Evolutionary conservation across 1,140 invertebrate genomes (phyloP).

Genomic region (Cecropterus lyciades): DNA sequence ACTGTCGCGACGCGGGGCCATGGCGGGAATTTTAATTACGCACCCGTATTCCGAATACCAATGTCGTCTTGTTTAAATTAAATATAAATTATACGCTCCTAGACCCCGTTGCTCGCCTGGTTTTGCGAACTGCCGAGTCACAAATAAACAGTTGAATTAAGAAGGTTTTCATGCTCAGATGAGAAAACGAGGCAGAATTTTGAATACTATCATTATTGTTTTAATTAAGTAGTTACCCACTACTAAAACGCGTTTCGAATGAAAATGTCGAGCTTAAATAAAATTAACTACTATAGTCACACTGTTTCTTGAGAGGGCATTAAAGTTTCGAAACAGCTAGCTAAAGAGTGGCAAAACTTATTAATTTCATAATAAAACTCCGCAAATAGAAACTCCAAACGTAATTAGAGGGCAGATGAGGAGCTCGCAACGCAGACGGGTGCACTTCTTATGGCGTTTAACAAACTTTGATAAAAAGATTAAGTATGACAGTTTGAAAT

Average conservation of each 20-base stretch:
- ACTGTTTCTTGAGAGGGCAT: conserved; percentile 24
- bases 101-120: conserved; percentile 69
- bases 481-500: conserved; percentile 84
- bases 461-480: conserved; percentile 84
- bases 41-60: conserved; percentile 83
- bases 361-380: conserved; percentile 53
- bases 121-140: conserved; percentile 68
- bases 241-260: conserved; percentile 20
- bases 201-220: not conserved
- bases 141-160: conserved; percentile 57
- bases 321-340: conserved; percentile 30
- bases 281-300: conserved; percentile 28
- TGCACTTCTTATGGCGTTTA: conserved; percentile 75
- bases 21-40: conserved; percentile 84
- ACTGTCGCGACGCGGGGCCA: conserved; percentile 73
- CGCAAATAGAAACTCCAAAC: conserved; percentile 59
- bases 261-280: conserved; percentile 30
- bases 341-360: conserved; percentile 43
- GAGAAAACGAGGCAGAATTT: conserved; percentile 13
- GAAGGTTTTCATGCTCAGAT: conserved; percentile 16
- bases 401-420: conserved; percentile 74
- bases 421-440: conserved; percentile 61
- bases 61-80: conserved; percentile 84
- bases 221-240: conserved; percentile 9
- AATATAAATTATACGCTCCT: conserved; percentile 82